Percentiles rank a stretch among this genome's conserved stretches.
These are phyloP conservation scores for Lasioglossum zephyrum DNA, from an alignment of 2,888 invertebrate genomes.

Conservation along the genomic window DNA sequence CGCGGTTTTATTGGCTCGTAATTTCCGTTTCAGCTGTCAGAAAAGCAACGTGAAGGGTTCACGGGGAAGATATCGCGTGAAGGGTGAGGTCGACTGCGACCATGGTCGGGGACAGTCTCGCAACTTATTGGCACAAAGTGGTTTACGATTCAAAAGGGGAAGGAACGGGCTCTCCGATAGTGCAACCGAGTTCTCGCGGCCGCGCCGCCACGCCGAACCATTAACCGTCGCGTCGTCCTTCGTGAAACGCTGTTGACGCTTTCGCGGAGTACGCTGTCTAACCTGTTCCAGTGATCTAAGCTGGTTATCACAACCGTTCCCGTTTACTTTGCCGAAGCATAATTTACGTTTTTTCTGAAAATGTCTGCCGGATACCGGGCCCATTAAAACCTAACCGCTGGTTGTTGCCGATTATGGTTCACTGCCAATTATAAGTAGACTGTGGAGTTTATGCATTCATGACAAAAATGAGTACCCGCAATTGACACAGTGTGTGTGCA, in stretches of 20 bases:
- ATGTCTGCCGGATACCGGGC: slow-evolving; percentile 53
- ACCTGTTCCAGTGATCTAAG: slow-evolving; percentile 67
- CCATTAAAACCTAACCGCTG: slow-evolving; percentile 61
- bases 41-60: slow-evolving; percentile 55
- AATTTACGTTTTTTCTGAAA: slow-evolving; percentile 64
- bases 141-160: slow-evolving; percentile 61
- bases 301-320: slow-evolving; percentile 72
- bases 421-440: slow-evolving; percentile 44
- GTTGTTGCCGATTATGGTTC: slow-evolving; percentile 45
- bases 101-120: slow-evolving; percentile 41
- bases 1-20: slow-evolving; percentile 67
- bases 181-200: slow-evolving; percentile 26
- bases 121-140: slow-evolving; percentile 64
- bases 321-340: slow-evolving; percentile 61
- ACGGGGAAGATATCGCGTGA: slow-evolving; percentile 40
- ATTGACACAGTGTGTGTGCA: too few species aligned
- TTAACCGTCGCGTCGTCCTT: slow-evolving; percentile 44
- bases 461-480: too few species aligned
- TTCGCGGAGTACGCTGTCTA: slow-evolving; percentile 48
- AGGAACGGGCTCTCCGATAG: slow-evolving; percentile 38
- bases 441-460: too few species aligned
- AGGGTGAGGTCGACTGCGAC: slow-evolving; percentile 33
- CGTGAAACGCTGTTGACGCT: slow-evolving; percentile 33
- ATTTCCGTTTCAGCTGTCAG: slow-evolving; percentile 64
- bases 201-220: slow-evolving; percentile 19